Base-by-base conservation (phyloP, 2,113 vertebrate species). In the Salminus brasiliensis region DNA sequence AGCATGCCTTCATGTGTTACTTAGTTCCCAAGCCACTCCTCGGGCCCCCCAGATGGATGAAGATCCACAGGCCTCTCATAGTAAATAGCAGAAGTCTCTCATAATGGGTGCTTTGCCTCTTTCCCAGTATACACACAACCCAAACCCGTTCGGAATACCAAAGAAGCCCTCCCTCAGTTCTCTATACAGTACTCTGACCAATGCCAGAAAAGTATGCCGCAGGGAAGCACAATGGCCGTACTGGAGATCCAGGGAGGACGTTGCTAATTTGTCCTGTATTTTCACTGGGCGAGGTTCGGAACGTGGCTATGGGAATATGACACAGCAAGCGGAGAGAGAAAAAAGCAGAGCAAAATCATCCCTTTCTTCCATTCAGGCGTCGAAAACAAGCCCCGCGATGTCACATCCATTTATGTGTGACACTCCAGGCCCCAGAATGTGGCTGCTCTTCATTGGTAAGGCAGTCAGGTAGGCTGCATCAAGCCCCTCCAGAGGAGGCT, bases 401-500 rank as follows among this genome's bases (percentile, higher is more conserved):
- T 92, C 90, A 90, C 81, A 89, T 87, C 81, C 85, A 88, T 87
- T 92, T 91, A 92, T 90, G 89, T 81, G 87, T 88, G 88, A 90
- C 85, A 83, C 85, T 84, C 85, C 78, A 60, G 87, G 85, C 83
- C 55, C 82, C 67, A 87, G 86, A 87, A 88, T 87, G 85, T 74
- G 75, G 81, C 74, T 73, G 85, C 82, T 90, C 87, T 90, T 93
- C 92, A 94, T 93, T 93, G 90, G 92, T 93, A 93, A 89, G 89
- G 83, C 87, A 88, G 93, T 93, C 91, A 94, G 93, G 91, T 92
- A 92, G 89, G 86, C 88, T 74, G 77, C 87, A 79, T 88, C 82
- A 77, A 81, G 86, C 87, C 23, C 88, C 85, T 85, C 88, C 85
- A 90, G 89, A 90, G 90, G 90, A 88, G 85, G 81, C 88, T 89